These are phyloP conservation scores for Melinopterus prodromus DNA, from an alignment of 2,888 invertebrate species.

Conservation along the genomic window DNA sequence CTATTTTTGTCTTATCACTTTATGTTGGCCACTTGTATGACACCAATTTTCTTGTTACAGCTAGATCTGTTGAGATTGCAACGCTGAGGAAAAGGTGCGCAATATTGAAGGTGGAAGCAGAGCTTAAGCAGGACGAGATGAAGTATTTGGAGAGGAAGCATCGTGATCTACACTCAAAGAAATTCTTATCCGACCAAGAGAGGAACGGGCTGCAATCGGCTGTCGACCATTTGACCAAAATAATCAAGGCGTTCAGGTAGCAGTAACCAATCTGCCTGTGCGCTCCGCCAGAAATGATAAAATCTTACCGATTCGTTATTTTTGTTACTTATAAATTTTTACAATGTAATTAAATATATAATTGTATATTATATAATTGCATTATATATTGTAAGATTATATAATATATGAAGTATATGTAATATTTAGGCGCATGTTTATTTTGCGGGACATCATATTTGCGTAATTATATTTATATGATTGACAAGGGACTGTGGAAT, in stretches of 20 bases:
- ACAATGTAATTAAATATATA: neutral
- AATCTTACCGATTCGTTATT: constrained; percentile 14
- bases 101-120: constrained; percentile 62
- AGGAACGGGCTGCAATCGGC: constrained; percentile 52
- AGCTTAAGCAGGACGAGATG: constrained; percentile 62
- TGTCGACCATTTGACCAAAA: constrained; percentile 56
- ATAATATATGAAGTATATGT: neutral
- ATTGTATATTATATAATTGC: neutral
- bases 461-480: neutral
- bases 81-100: constrained; percentile 63
- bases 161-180: constrained; percentile 53
- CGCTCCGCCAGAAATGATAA: neutral
- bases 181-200: constrained; percentile 54
- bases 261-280: constrained; percentile 38
- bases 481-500: constrained; percentile 26
- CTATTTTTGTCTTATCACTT: too few relatives aligned
- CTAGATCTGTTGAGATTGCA: constrained; percentile 61
- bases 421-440: neutral
- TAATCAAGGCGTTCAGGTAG: constrained; percentile 58
- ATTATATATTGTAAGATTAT: neutral
- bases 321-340: constrained; percentile 13
- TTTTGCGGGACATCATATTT: neutral
- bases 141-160: constrained; percentile 55
- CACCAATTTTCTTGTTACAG: constrained; percentile 56
- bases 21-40: too few relatives aligned